Base-by-base conservation (phyloP, 2,113 vertebrate species). In the Gyps fulvus region DNA sequence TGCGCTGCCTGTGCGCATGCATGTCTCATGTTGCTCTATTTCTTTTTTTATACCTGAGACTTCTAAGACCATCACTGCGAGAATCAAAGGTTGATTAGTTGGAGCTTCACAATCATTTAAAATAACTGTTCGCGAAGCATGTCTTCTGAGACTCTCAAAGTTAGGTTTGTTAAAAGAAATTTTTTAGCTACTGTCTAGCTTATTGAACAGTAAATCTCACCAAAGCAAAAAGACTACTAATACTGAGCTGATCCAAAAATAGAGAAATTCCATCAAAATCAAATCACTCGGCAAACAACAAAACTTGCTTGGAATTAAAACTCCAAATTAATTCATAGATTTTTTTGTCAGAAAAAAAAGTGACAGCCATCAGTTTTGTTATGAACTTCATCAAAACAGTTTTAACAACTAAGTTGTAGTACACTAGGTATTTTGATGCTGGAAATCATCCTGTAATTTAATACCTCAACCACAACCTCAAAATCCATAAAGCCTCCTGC, bases 81-180 rank as follows among this genome's bases (percentile, higher is more conserved):
- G 34, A 76, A 43, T 8, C 25, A 57, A 84, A 70, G 21, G 13
- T 3, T 70, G 10, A 43, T 57, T 18, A 65, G 25, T 2, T 70
- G 22, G 31, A 67, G 21, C 11, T 47, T 67, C 50, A 17, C n/a
- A 19, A n/a, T 5, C 50, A n/a, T 38, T 74, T 92, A 55, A 70
- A 69, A 21, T 3, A 87, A 31, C 43, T 70, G 4, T 12, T 61
- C 0, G 0, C 0, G 0, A 47, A 11, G 38, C 15, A 26, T 3
- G 12, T 13, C 63, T 81, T 77, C 76, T 10, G 32, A 87, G 52
- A 16, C 34, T 90, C 31, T 61, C 15, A 1, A 59, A 95, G 40
- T 31, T 14, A 42, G 15, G 11, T 40, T 86, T 66, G 8, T 27
- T 69, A n/a, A 40, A 78, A n/a, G 3, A 49, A 40, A 3, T 42